Conservation (phyloP, 2,113 vertebrate species). For the Xenopus borealis region DNA sequence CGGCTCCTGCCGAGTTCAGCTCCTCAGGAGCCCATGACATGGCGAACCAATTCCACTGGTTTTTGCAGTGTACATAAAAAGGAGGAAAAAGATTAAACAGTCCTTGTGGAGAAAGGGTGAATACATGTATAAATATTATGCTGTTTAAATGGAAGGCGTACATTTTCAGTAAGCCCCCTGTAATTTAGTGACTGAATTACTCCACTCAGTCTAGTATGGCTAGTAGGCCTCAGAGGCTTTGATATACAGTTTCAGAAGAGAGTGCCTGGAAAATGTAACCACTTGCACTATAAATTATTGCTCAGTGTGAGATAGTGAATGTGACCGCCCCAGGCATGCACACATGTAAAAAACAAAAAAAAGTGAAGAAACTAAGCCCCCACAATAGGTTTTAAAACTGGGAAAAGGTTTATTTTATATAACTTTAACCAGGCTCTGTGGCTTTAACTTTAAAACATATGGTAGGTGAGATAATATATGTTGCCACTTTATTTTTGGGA, state of each 20-base stretch:
- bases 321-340: too few relatives aligned
- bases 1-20: conserved; percentile 40
- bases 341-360: too few relatives aligned
- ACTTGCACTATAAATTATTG: too few relatives aligned
- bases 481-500: too few relatives aligned
- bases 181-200: conserved; percentile 37
- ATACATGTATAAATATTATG: conserved; percentile 43
- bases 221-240: conserved; percentile 24
- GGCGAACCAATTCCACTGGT: conserved; percentile 42
- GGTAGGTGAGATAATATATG: too few relatives aligned
- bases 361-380: too few relatives aligned
- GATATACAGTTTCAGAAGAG: neutral
- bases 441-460: too few relatives aligned
- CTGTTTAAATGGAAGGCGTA: conserved; percentile 29
- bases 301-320: too few relatives aligned
- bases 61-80: conserved; percentile 36
- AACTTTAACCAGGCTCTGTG: too few relatives aligned
- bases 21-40: conserved; percentile 42
- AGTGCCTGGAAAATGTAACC: neutral
- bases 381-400: too few relatives aligned
- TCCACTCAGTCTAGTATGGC: conserved; percentile 14
- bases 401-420: too few relatives aligned
- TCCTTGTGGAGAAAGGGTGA: conserved; percentile 27
- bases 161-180: conserved; percentile 33
- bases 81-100: conserved; percentile 39